Evolutionary conservation across 2,888 invertebrate species (phyloP), one percentile per base, ranked within the genome.

Genomic region (Oscheius sp.): DNA sequence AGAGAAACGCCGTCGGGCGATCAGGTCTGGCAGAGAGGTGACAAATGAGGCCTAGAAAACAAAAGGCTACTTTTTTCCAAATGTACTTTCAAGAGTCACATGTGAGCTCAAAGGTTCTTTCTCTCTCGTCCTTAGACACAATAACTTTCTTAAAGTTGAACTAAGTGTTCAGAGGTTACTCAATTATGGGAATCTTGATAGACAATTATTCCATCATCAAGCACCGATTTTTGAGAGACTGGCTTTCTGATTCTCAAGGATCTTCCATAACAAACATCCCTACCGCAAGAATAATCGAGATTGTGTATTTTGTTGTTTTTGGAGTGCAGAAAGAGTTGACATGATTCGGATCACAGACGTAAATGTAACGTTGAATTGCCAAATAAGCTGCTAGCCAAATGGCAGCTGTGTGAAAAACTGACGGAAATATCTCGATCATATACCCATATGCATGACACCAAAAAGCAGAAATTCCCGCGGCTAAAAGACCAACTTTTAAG

Each of bases 341-440:
- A 71, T 92, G 90, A 0, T 93, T 92, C 0, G 94, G 93, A 86
- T 94, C 94, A 86, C 95, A 95, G 0, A 96, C 94, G 89, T 94
- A 95, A 82, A 96, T 93, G 89, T 95, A 96, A 72, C 95, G 90
- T 88, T 96, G 95, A 25, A 93, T 92, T 0, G 95, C 95, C 72
- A 95, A 88, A 0, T 93, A 93, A 76, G 95, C 89, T 0, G 95
- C 95, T 82, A 95, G 88, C 95, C 95, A 95, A 74, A 95, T 93
- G 80, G 93, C 93, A 1, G 94, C 93, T 3, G 95, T 94, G 89
- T 95, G 95, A 88, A 94, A 95, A 89, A 93, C 90, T 25, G 92
- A 92, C 27, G 93, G 93, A 78, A 93, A 61, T 10, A 85, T 76
- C 46, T 86, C 84, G 20, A 92, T 84, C 83, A 90, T 91, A 42